A percentile compares a stretch with the other conserved stretches of the same genome.
These are phyloP conservation scores for Cantharis nigra DNA, from an alignment of 2,888 invertebrate genomes.

Conservation along the genomic window DNA sequence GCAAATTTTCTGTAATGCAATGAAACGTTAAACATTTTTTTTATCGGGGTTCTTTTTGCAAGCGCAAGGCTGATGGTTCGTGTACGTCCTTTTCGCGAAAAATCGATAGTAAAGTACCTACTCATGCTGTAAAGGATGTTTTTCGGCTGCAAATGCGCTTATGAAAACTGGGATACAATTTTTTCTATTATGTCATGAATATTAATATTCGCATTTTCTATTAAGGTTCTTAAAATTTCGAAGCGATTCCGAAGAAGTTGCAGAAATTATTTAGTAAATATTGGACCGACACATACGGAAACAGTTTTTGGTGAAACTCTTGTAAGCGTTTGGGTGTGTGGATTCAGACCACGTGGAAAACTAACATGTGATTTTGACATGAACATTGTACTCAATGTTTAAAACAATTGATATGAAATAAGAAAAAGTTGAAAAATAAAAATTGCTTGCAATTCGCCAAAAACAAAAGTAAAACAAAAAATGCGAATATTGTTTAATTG, in stretches of 20 bases:
- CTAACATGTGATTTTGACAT: not conserved
- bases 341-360: not conserved
- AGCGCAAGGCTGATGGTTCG: slow-evolving; percentile 1
- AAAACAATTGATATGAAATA: not conserved
- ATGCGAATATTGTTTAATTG: not conserved
- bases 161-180: not conserved
- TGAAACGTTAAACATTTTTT: not conserved
- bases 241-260: not conserved
- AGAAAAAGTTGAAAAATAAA: not conserved
- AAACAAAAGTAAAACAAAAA: not conserved
- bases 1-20: not conserved
- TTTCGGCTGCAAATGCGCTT: slow-evolving; percentile 5
- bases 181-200: not conserved
- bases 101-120: slow-evolving; percentile 15
- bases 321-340: not conserved
- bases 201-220: not conserved
- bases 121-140: slow-evolving; percentile 12
- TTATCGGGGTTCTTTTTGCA: slow-evolving; percentile 1
- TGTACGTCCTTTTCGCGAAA: slow-evolving; percentile 25
- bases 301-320: not conserved
- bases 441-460: not conserved
- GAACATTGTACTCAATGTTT: not conserved
- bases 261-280: not conserved
- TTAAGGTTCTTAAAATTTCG: not conserved
- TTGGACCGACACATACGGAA: not conserved